Base-by-base conservation (phyloP, 2,113 vertebrate genomes). In the Cyphomyrus discorhynchus region DNA sequence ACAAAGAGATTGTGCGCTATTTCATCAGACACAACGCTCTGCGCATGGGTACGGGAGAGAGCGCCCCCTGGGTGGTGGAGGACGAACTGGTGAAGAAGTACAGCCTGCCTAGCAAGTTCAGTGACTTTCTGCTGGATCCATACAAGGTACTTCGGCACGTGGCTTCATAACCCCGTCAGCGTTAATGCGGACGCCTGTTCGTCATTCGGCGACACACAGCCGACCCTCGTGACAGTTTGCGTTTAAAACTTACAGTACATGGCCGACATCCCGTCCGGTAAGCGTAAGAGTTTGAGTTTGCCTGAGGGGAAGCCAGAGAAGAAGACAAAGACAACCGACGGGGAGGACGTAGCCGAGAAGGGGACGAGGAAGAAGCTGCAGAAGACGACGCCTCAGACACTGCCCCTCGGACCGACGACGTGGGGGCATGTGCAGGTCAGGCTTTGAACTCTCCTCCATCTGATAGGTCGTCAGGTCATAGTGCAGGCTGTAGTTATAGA, bases 1-100 rank as follows among this genome's bases (percentile, higher is more conserved):
- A 98, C 94, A 99, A 99, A 93, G 99, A 99, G 95, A 99, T 99
- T 89, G 95, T 99, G 93, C 97, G 99, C 21, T 99, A 99, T 91
- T 99, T 98, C 92, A 99, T 99, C 94, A 96, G 98, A 31, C 99
- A 99, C 90, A 96, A 97, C 0, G 97, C 98, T 0, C 94, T 99
- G 21, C 96, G 98, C 56, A 94, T 98, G 1, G 98, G 98, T 56
- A 97, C 95, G 0, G 97, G 97, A 52, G 98, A 99, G 94, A 99
- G 97, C 0, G 97, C 98, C 82, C 98, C 99, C 0, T 99, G 99
- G 98, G 98, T 99, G 0, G 99, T 99, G 45, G 98, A 99, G 94
- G 98, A 99, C 66, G 97, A 97, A 15, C 90, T 99, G 89, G 98
- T 99, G 90, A 98, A 98, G 93, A 99, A 99, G 52, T 99, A 97